phyloP scores from a whole-genome alignment of 2,113 vertebrate genomes.

The Pangasianodon hypophthalmus region DNA sequence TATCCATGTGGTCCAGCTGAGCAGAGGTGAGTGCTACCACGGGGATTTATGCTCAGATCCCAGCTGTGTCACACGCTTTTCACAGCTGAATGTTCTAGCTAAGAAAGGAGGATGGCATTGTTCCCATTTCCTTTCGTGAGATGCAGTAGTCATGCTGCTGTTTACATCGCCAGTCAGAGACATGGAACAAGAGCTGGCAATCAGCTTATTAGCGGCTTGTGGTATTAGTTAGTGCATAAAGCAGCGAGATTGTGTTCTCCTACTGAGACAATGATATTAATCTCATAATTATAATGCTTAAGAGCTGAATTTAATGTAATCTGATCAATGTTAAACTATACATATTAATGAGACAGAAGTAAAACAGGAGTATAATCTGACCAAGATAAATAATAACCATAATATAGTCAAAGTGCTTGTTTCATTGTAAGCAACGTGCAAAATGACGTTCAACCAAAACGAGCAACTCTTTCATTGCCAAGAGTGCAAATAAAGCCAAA shows the following conservation, averaged over 20 bases:
- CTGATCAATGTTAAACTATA: not conserved
- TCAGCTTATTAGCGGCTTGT: not conserved
- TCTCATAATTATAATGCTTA: not conserved
- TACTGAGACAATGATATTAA: slow-evolving; percentile 2
- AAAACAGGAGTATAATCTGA: not conserved
- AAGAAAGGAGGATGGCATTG: not conserved
- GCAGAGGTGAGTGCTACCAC: not conserved
- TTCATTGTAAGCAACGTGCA: not conserved
- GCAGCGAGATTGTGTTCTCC: not conserved
- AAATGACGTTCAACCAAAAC: not conserved
- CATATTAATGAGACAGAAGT: not conserved
- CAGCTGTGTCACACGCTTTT: not conserved
- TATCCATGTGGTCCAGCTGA: not conserved
- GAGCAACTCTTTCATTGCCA: not conserved
- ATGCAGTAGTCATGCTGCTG: not conserved
- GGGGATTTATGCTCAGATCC: not conserved
- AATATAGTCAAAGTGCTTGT: not conserved
- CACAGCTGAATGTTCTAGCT: not conserved
- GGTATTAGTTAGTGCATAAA: not conserved
- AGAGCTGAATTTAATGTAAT: not conserved
- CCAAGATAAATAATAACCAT: too few relatives aligned
- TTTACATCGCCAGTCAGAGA: not conserved
- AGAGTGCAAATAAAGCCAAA: not conserved
- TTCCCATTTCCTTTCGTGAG: not conserved
- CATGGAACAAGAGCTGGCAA: not conserved